Evolutionary conservation across 2,113 vertebrate genomes (phyloP), one percentile per base, ranked within the genome.

Genomic region (Stigmatopora nigra): DNA sequence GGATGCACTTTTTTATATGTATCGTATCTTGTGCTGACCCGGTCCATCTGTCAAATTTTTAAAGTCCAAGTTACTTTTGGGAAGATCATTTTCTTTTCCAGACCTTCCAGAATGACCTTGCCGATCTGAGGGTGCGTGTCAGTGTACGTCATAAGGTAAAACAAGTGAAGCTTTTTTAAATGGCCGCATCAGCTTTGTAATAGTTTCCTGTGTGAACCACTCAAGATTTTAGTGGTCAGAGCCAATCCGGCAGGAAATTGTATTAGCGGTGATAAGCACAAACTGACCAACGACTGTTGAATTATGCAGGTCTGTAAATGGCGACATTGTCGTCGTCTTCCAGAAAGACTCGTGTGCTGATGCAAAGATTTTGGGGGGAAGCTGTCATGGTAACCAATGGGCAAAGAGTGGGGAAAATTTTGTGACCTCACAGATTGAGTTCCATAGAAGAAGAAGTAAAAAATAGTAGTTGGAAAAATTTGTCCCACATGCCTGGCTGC

Each of bases 401-500:
- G 59, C 58, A 60, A 44, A 59, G 31, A 66, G 44, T 52, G 22
- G 19, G 58, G 61, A 70, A 62, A 60, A 47, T 46, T n/a, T 31
- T 72, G 22, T 77, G 68, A 68, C 49, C 64, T 72, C 38, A 46
- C 16, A 46, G 65, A 76, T 63, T 56, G 53, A 63, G 64, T 62
- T 75, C 60, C 45, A 19, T 52, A 4, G 73, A 69, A 62, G 49
- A 68, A 46, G 41, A 31, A 59, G 19, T 22, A 55, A 46, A 59
- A 31, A 59, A 41, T 22, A 55, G 7, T 17, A 47, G 61, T 71
- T 1, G 47, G 68, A 76, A 74, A 77, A 76, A 41, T 61, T 15
- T 9, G 15, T 59, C 65, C 68, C 71, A 68, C 52, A 76, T 67
- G 61, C 57, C 57, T 76, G 68, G 53, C 53, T 35, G 12, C 52